Evolutionary conservation across 2,113 vertebrate genomes (phyloP).

Genomic region (Lamprotornis superbus): DNA sequence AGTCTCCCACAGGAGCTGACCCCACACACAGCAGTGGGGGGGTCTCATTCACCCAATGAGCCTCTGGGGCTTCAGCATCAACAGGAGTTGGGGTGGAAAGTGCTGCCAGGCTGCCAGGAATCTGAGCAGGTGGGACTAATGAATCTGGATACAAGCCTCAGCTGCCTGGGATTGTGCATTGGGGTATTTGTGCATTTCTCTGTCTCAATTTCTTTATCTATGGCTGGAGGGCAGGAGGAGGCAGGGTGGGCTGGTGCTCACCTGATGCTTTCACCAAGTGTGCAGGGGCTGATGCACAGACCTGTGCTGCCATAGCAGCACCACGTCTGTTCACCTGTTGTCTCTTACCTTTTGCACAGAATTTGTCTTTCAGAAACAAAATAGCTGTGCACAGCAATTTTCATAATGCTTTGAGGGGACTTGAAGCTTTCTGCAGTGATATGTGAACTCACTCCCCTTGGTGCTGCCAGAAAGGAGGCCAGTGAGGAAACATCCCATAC

Average conservation of each 20-base stretch:
- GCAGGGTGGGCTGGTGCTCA: rapidly evolving
- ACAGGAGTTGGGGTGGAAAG: background rate
- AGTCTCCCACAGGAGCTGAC: background rate
- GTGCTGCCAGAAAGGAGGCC: slow-evolving; percentile 3
- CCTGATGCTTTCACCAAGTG: background rate
- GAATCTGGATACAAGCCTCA: background rate
- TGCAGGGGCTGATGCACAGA: too few relatives aligned
- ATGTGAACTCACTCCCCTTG: background rate
- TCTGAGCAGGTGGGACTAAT: background rate
- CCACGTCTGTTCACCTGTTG: background rate
- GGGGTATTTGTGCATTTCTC: background rate
- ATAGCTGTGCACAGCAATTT: slow-evolving; percentile 1
- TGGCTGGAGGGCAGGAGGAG: background rate
- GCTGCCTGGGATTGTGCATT: background rate
- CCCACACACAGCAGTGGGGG: background rate
- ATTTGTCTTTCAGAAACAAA: slow-evolving; percentile 36
- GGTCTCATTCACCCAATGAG: rapidly evolving
- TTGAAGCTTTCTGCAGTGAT: background rate
- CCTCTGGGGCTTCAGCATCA: background rate
- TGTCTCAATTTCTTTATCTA: background rate
- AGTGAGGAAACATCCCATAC: slow-evolving; percentile 8
- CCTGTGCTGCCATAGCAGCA: background rate
- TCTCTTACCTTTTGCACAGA: background rate
- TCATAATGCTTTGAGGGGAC: background rate
- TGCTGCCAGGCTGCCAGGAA: background rate